phyloP scores from a whole-genome alignment of 2,888 invertebrate species.

The Crocallis elinguaria region DNA sequence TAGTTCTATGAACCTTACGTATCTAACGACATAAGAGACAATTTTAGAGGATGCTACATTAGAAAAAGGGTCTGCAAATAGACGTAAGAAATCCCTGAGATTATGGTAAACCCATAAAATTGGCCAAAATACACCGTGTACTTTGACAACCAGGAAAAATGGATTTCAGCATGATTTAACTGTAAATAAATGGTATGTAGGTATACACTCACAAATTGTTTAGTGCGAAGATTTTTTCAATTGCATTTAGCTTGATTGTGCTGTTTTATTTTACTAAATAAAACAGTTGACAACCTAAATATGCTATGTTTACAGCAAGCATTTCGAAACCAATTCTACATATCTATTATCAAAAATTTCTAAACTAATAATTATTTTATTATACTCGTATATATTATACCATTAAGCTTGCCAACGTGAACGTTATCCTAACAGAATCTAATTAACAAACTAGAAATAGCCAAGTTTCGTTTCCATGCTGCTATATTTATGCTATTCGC shows the following conservation, averaged over 20 bases:
- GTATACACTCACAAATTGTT: background rate
- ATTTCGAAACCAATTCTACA: no score
- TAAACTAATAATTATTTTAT: no score
- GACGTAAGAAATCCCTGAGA: conserved; percentile 26
- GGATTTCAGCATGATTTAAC: background rate
- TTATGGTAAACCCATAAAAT: conserved; percentile 22
- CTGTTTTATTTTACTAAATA: background rate
- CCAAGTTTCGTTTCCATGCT: background rate
- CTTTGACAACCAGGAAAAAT: conserved; percentile 7
- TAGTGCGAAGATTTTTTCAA: background rate
- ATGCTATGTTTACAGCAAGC: no score
- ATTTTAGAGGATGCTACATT: conserved; percentile 58
- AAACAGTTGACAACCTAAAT: background rate
- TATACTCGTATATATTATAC: no score
- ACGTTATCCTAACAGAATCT: no score
- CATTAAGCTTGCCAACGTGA: no score
- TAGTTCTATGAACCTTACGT: conserved; percentile 38
- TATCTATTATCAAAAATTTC: no score
- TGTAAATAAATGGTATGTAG: background rate
- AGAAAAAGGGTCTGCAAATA: conserved; percentile 37
- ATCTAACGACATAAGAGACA: conserved; percentile 52
- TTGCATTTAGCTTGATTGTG: background rate
- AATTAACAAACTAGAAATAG: background rate
- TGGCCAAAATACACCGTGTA: conserved; percentile 37
- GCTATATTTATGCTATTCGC: conserved; percentile 17